Conservation (phyloP, 64 coral and sea anemone genomes). For the Actinia tenebrosa region DNA sequence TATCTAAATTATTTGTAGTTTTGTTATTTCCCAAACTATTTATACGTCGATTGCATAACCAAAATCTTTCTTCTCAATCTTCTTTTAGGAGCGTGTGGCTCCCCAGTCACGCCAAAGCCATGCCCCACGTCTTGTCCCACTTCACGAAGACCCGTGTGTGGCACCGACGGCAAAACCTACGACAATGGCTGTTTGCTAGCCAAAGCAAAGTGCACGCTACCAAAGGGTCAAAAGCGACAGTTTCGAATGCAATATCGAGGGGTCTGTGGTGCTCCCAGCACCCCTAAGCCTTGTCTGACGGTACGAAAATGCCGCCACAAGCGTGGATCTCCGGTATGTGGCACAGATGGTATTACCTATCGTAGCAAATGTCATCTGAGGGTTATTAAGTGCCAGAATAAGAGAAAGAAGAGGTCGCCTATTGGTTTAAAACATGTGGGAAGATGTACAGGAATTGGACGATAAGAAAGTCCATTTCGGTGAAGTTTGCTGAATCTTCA, state of each 20-base stretch:
- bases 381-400: conserved; percentile 55
- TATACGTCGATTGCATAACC: no score
- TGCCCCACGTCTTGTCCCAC: conserved; percentile 52
- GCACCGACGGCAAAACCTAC: conserved; percentile 63
- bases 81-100: conserved; percentile 53
- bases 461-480: neutral
- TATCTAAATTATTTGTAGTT: neutral
- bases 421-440: conserved; percentile 51
- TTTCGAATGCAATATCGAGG: conserved; percentile 46
- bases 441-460: conserved; percentile 35
- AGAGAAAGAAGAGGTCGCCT: conserved; percentile 30
- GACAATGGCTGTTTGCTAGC: conserved; percentile 68
- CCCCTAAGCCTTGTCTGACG: conserved; percentile 56
- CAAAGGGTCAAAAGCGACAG: conserved; percentile 46
- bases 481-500: neutral
- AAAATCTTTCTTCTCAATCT: neutral
- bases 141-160: conserved; percentile 52
- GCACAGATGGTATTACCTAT: conserved; percentile 67
- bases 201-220: conserved; percentile 51
- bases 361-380: conserved; percentile 65
- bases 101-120: conserved; percentile 42
- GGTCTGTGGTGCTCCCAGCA: conserved; percentile 18
- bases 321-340: conserved; percentile 51
- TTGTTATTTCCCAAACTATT: neutral
- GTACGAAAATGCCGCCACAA: conserved; percentile 52